These are phyloP conservation scores for Hypocryptadius cinnamomeus DNA, from an alignment of 2,113 vertebrate genomes.

Conservation along the genomic window DNA sequence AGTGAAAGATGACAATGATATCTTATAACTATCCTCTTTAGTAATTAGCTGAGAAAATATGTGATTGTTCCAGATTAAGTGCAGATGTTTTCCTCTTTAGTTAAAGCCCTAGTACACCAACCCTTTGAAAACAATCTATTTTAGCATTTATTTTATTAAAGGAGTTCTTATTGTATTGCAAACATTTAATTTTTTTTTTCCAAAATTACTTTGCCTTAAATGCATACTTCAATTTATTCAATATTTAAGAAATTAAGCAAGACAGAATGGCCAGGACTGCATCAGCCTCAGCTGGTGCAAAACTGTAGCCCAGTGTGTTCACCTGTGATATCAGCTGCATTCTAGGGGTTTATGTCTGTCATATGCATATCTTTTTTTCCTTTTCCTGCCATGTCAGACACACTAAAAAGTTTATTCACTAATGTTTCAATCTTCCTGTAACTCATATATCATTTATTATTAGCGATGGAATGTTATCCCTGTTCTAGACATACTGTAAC, in stretches of 20 bases:
- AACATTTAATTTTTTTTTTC: neutral
- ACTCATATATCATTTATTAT: neutral
- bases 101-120: constrained; percentile 66
- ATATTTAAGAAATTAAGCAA: neutral
- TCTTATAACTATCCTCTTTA: constrained; percentile 52
- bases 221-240: neutral
- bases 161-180: neutral
- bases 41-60: constrained; percentile 63
- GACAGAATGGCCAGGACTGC: neutral
- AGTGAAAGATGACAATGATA: constrained; percentile 41
- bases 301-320: neutral
- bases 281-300: neutral
- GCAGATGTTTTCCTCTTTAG: constrained; percentile 72
- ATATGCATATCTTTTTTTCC: neutral
- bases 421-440: neutral
- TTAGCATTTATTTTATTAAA: neutral
- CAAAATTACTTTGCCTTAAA: constrained; percentile 19
- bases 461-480: neutral
- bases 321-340: neutral
- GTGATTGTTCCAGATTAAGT: constrained; percentile 66
- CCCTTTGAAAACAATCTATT: constrained; percentile 64
- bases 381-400: neutral
- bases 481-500: neutral
- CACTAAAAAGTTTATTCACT: neutral
- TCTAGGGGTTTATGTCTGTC: neutral